These are phyloP conservation scores for Pseudococcus longispinus DNA, from an alignment of 2,888 invertebrate genomes.

Conservation along the genomic window DNA sequence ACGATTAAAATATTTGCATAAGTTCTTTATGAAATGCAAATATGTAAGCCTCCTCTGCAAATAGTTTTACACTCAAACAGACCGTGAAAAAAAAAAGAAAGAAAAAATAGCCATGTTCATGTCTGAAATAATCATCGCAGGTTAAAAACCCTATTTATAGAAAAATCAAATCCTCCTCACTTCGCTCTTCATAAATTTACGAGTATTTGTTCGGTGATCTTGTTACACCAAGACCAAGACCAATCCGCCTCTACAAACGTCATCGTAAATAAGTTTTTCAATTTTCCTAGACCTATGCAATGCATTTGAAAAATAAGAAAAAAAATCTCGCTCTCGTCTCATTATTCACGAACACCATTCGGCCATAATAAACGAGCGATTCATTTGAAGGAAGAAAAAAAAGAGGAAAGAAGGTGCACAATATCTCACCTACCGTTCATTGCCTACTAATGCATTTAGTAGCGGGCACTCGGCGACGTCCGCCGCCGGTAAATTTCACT, in stretches of 20 bases:
- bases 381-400: neutral
- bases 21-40: too few species aligned
- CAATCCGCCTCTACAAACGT: neutral
- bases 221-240: neutral
- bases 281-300: too few species aligned
- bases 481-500: slow-evolving; percentile 20
- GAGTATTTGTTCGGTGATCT: neutral
- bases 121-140: too few species aligned
- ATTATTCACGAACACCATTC: neutral
- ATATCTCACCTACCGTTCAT: slow-evolving; percentile 7
- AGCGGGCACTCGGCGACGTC: neutral
- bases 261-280: neutral
- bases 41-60: too few species aligned
- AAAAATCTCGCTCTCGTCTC: neutral
- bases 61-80: too few species aligned
- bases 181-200: neutral
- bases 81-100: too few species aligned
- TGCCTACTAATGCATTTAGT: neutral
- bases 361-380: neutral
- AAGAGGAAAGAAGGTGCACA: neutral
- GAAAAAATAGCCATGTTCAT: too few species aligned
- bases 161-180: too few species aligned
- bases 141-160: too few species aligned
- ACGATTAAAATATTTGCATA: too few species aligned
- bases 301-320: neutral